phyloP scores from a whole-genome alignment of 2,888 invertebrate genomes.

The Mythimna lalbum region DNA sequence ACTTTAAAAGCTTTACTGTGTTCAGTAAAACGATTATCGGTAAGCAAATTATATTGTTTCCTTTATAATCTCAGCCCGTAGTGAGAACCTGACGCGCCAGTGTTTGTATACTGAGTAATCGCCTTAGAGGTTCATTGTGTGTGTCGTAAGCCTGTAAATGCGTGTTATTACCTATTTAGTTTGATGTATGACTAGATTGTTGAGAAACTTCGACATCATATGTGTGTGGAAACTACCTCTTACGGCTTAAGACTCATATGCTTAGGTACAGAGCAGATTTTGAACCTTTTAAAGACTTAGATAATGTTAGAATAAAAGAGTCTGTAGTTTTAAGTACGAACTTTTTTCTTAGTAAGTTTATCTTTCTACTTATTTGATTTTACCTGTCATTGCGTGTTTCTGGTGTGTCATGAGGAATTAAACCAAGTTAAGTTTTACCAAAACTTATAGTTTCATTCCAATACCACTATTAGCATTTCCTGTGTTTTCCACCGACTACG shows the following conservation, averaged over 20 bases:
- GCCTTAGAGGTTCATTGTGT: slow-evolving; percentile 26
- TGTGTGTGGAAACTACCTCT: neutral
- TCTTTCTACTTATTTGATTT: no score
- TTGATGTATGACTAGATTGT: slow-evolving; percentile 16
- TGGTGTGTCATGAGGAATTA: no score
- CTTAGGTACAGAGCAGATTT: neutral
- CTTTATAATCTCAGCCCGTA: slow-evolving; percentile 21
- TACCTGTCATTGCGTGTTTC: no score
- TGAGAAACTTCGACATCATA: neutral
- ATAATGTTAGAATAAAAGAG: no score
- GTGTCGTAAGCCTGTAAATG: slow-evolving; percentile 3
- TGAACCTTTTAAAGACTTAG: slow-evolving; percentile 9
- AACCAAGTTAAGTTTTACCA: no score
- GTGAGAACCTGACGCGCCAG: neutral
- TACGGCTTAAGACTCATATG: neutral
- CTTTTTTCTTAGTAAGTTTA: no score
- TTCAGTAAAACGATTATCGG: slow-evolving; percentile 58
- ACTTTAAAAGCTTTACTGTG: slow-evolving; percentile 61
- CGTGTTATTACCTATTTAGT: slow-evolving; percentile 20
- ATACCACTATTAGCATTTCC: no score
- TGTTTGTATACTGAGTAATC: slow-evolving; percentile 14
- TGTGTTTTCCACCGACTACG: no score
- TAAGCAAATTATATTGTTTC: slow-evolving; percentile 48
- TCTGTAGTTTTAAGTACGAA: no score
- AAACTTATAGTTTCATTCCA: no score